These are phyloP conservation scores for Pseudopleuronectes americanus DNA, from an alignment of 2,797 vertebrate species.

Conservation along the genomic window DNA sequence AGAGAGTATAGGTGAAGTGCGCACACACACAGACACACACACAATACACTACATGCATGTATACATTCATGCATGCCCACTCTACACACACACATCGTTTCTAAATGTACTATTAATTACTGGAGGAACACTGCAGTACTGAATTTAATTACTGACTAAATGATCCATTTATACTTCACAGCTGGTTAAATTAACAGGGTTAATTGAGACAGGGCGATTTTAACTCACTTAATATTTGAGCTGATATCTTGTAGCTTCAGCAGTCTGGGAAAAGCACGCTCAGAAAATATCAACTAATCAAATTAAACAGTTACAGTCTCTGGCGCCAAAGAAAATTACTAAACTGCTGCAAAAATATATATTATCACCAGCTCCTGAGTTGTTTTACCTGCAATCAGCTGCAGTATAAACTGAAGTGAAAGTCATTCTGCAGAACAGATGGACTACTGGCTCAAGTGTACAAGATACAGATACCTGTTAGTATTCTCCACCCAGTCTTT, in stretches of 20 bases:
- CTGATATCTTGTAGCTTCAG: conserved; percentile 75
- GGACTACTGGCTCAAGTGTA: conserved; percentile 8
- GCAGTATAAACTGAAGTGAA: conserved; percentile 20
- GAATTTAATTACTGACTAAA: conserved; percentile 84
- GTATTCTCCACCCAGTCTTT: conserved; percentile 35
- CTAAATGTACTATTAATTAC: conserved; percentile 82
- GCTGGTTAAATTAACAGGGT: conserved; percentile 79
- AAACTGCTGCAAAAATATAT: conserved; percentile 37
- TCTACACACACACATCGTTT: conserved; percentile 56
- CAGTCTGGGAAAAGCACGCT: conserved; percentile 66
- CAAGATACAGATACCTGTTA: conserved; percentile 7
- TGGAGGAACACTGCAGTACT: conserved; percentile 77
- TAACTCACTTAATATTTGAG: conserved; percentile 81
- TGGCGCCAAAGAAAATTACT: conserved; percentile 51
- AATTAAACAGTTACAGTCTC: conserved; percentile 69
- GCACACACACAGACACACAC: conserved; percentile 10
- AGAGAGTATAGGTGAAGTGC: conserved; percentile 9
- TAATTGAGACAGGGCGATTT: conserved; percentile 77
- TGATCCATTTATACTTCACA: conserved; percentile 81
- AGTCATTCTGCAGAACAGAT: conserved; percentile 7
- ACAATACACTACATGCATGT: neutral
- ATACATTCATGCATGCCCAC: conserved; percentile 7
- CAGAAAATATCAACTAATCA: conserved; percentile 71
- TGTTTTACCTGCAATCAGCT: conserved; percentile 12
- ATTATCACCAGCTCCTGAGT: conserved; percentile 17